Evolutionary conservation across 2,113 vertebrate species (phyloP).

Genomic region (Astatoreochromis straeleni): DNA sequence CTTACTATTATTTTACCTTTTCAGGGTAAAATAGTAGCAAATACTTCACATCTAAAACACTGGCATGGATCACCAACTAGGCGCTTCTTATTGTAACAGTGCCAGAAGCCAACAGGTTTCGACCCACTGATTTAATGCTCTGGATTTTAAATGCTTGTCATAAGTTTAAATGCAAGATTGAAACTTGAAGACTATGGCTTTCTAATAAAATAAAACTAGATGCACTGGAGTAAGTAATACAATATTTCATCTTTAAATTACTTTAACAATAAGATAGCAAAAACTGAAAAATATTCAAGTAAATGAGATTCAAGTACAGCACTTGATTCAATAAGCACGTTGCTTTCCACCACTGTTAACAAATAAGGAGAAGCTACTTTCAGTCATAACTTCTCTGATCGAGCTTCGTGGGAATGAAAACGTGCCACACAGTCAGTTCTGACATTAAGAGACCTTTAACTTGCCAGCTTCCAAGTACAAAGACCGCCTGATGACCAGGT

Average conservation of each 20-base stretch:
- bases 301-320: not conserved
- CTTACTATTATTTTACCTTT: not conserved
- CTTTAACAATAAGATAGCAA: not conserved
- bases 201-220: not conserved
- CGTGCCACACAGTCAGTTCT: not conserved
- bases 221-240: not conserved
- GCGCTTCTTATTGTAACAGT: not conserved
- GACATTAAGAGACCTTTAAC: not conserved
- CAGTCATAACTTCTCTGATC: not conserved
- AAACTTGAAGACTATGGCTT: not conserved
- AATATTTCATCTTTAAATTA: not conserved
- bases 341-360: not conserved
- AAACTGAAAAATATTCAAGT: not conserved
- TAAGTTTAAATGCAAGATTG: not conserved
- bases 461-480: not conserved
- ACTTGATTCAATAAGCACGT: not conserved
- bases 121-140: not conserved
- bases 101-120: not conserved
- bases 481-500: not conserved
- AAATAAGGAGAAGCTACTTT: not conserved
- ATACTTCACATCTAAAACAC: not conserved
- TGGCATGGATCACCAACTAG: not conserved
- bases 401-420: not conserved
- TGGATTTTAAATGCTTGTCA: not conserved
- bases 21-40: not conserved